A percentile compares a stretch with the other conserved stretches of the same genome.
phyloP scores from a whole-genome alignment of 2,888 invertebrate species.

The Orgyia antiqua region DNA sequence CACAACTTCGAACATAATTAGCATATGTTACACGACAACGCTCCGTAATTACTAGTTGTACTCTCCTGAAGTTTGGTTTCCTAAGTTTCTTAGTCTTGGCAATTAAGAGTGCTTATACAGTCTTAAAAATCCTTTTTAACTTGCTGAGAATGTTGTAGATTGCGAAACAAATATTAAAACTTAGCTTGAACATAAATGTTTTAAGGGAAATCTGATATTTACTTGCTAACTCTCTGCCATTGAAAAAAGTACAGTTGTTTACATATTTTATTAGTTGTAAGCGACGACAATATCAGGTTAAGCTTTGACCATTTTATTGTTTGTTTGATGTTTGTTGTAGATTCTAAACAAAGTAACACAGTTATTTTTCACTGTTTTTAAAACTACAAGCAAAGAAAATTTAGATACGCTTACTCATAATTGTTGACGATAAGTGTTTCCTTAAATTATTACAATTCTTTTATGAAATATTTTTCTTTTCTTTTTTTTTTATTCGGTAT shows the following conservation, averaged over 20 bases:
- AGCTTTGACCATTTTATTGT: no score
- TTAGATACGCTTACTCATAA: no score
- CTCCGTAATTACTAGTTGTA: conserved; percentile 12
- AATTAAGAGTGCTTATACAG: background rate
- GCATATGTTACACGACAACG: conserved; percentile 19
- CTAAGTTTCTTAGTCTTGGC: background rate
- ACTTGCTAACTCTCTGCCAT: conserved; percentile 2
- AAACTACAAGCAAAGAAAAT: no score
- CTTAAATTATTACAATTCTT: no score
- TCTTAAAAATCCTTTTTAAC: background rate
- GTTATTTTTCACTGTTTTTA: no score
- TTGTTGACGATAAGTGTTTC: no score
- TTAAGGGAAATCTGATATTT: conserved; percentile 3
- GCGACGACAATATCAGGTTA: no score
- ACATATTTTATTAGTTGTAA: background rate
- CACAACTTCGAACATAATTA: conserved; percentile 25
- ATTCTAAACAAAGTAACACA: no score
- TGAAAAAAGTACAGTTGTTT: conserved; percentile 2
- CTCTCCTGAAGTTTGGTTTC: background rate
- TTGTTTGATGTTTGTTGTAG: no score
- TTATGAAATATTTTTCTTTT: no score
- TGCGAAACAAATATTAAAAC: background rate
- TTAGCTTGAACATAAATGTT: background rate
- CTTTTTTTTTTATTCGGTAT: no score
- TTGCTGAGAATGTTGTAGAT: background rate